Base-by-base conservation (phyloP, 1,140 invertebrate species). In the Trichogramma pretiosum region DNA sequence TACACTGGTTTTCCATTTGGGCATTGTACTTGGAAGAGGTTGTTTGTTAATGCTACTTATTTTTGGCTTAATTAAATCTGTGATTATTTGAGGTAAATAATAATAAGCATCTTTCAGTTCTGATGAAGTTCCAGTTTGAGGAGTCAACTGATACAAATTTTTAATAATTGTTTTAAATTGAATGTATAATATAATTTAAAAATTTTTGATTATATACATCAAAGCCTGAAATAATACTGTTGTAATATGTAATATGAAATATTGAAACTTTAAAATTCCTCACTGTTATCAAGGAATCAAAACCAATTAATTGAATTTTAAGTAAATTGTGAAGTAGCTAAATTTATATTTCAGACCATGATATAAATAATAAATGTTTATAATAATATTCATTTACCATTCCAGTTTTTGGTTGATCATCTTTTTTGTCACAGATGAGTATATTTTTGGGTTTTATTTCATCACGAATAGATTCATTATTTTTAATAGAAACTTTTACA, bases 1-100 rank as follows among this genome's bases (percentile, higher is more conserved):
- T 18, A 65, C 42, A 52, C 65, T 67, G 17, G 54, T 56, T 40
- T 72, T 73, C 73, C 72, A 74, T 26, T 69, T 74, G 34, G 70
- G 69, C 21, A 56, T 44, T 5, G 46, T 40, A 5, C 56, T 32
- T 4, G 50, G 40, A 14, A 60, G 32, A 5, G 52, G 39, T 32
- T 60, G 57, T 57, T 58, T 64, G n/a, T 35, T 44, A 52, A 59
- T 60, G 16, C 32, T 46, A 11, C 46, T 62, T 18, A 67, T 57
- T 48, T 66, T 70, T 19, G 62, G 57, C n/a, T n/a, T n/a, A 18
- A 69, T 56, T 4, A 72, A 54, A 3, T 55, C 46, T 14, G 56
- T 59, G 13, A 74, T 36, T 24, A 66, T 54, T 49, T 72, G 59
- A 3, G 60, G 64, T 19, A 73, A 48, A 39, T 58, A 55, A 43